phyloP scores from a whole-genome alignment of 2,797 vertebrate genomes.

The Fratercula arctica region DNA sequence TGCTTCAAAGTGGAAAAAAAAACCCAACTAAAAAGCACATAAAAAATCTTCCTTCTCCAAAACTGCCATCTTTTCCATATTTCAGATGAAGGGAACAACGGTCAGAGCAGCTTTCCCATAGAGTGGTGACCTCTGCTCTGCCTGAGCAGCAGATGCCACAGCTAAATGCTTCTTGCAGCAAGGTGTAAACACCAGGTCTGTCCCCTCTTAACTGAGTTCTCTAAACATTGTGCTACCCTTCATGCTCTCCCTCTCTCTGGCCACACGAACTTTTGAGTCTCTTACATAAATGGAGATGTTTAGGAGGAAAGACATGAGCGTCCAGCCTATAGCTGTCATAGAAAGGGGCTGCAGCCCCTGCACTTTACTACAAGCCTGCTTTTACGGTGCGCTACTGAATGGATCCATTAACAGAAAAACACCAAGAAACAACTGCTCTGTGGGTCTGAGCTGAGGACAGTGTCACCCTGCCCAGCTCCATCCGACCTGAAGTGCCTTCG shows the following conservation, averaged over 20 bases:
- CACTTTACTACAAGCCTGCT: not conserved
- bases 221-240: not conserved
- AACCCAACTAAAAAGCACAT: not conserved
- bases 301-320: not conserved
- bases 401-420: not conserved
- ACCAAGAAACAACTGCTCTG: not conserved
- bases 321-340: not conserved
- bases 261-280: not conserved
- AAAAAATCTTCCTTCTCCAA: not conserved
- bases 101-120: not conserved
- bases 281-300: not conserved
- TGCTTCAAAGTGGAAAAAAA: not conserved
- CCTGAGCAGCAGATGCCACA: not conserved
- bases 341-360: not conserved
- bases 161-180: not conserved
- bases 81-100: not conserved
- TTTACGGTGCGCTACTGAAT: not conserved
- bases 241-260: not conserved
- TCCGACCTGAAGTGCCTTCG: rapidly evolving
- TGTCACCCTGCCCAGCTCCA: not conserved
- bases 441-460: not conserved
- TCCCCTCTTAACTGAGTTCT: not conserved
- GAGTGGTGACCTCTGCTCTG: not conserved
- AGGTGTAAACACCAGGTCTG: not conserved
- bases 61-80: not conserved